Conservation (phyloP, 2,797 vertebrate species). For the Nannoperca obscura region DNA sequence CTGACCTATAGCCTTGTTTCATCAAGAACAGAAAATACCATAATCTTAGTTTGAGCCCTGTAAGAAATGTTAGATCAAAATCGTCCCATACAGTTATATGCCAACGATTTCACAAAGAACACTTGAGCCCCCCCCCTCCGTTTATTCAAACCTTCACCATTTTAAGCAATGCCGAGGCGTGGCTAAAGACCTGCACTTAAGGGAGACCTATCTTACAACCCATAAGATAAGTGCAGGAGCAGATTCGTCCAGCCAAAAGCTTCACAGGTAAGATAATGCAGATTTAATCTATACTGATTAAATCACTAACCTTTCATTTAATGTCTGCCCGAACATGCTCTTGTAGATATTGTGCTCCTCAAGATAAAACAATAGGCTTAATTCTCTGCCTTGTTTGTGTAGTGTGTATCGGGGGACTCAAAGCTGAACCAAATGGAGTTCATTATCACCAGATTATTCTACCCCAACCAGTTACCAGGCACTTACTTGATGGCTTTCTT, state of each 20-base stretch:
- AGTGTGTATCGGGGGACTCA: conserved; percentile 28
- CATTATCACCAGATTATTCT: conserved; percentile 71
- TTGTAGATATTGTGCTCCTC: conserved; percentile 42
- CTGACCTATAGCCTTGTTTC: conserved; percentile 66
- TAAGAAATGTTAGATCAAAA: conserved; percentile 65
- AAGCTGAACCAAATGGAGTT: conserved; percentile 62
- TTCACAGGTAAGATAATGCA: conserved; percentile 65
- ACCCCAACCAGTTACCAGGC: conserved; percentile 72
- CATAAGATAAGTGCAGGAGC: conserved; percentile 64
- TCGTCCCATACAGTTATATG: conserved; percentile 46
- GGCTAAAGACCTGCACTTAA: conserved; percentile 57
- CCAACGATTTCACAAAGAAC: conserved; percentile 31
- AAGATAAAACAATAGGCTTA: conserved; percentile 50
- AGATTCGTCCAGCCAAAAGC: conserved; percentile 55
- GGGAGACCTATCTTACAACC: conserved; percentile 51
- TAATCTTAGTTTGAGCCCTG: conserved; percentile 67
- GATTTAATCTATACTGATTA: conserved; percentile 70
- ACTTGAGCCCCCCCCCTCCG: background rate
- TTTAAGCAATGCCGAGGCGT: conserved; percentile 40
- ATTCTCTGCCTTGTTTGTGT: conserved; percentile 48
- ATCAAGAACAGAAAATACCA: conserved; percentile 58
- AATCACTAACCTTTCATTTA: conserved; percentile 67
- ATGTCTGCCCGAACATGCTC: conserved; percentile 47
- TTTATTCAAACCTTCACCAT: conserved; percentile 51
- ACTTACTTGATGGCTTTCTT: conserved; percentile 92